These are phyloP conservation scores for Gonioctena quinquepunctata DNA, from an alignment of 1,140 invertebrate genomes.

Conservation along the genomic window DNA sequence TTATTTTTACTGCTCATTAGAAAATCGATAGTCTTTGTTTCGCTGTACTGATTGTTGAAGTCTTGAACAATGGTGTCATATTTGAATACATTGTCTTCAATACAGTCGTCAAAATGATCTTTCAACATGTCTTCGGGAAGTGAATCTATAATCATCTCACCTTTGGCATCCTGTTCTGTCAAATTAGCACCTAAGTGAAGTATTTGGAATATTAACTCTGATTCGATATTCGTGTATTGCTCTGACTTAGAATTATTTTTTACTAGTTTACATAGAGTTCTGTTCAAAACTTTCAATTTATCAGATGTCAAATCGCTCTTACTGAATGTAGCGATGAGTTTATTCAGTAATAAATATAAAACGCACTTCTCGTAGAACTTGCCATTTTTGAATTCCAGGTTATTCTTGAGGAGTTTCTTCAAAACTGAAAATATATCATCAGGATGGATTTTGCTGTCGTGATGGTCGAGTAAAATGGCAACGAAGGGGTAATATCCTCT, in stretches of 20 bases:
- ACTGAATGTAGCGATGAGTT: neutral
- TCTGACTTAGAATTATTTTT: neutral
- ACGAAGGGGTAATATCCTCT: constrained; percentile 38
- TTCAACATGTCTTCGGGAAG: constrained; percentile 10
- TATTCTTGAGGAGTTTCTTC: neutral
- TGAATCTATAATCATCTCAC: constrained; percentile 7
- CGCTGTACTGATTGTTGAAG: constrained; percentile 20
- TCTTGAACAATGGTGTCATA: constrained; percentile 34
- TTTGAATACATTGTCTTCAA: constrained; percentile 15
- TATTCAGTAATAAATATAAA: constrained; percentile 5
- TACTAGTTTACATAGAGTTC: constrained; percentile 19
- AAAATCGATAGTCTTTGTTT: constrained; percentile 22
- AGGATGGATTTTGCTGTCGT: constrained; percentile 4
- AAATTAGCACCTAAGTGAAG: constrained; percentile 29
- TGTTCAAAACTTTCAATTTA: constrained; percentile 10
- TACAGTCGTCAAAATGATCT: constrained; percentile 32
- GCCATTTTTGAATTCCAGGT: neutral
- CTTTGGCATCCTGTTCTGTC: neutral
- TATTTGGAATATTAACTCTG: constrained; percentile 27
- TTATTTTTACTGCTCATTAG: constrained; percentile 20
- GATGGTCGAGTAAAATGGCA: constrained; percentile 22
- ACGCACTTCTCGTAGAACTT: neutral
- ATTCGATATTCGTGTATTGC: constrained; percentile 11
- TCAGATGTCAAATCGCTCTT: neutral
- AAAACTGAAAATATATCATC: neutral